Base-by-base conservation (phyloP, 2,888 invertebrate species). In the Lacanobia wlatinum region DNA sequence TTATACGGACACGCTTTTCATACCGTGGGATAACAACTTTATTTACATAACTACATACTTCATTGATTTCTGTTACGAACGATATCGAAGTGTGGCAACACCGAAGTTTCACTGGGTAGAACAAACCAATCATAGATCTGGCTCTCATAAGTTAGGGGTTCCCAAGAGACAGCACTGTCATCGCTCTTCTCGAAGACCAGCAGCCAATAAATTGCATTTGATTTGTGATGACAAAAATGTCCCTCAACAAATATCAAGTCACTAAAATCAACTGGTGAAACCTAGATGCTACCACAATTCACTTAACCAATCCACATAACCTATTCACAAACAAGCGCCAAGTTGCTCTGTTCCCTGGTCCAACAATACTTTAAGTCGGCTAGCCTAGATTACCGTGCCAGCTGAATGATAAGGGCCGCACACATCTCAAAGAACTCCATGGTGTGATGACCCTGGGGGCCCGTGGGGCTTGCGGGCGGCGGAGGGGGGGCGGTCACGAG, bases 381-480 rank as follows among this genome's bases (percentile, higher is more conserved):
- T 8, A 14, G 60, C 8, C 21, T n/a, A 56, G 58, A 85, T 80
- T 97, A 99, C 95, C 99, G 98, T 46, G 99, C 99, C 79, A 99
- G 96, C 87, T 99, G 99, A 78, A 99, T 99, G 87, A 99, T 99
- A 60, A 99, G 97, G 4, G 99, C 98, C 28, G 99, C 99, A 94
- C 99, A 99, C 99, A 99, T 99, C 96, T 99, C 99, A 91, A 99
- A 99, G 96, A 99, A 99, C 96, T 99, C 99, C 98, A 99, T 99
- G 2, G 99, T 99, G 93, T 99, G 99, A 91, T 99, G 99, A 0
- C 98, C 98, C 38, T 96, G 96, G 0, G 92, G 90, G 68, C 73
- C 85, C 46, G 74, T 92, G 84, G 82, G 92, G 78, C 78, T 92
- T 84, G 82, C 2, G 88, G 88, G 16, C 81, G 90, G 92, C 84